phyloP scores from a whole-genome alignment of 2,888 invertebrate species.

The Tyria jacobaeae region DNA sequence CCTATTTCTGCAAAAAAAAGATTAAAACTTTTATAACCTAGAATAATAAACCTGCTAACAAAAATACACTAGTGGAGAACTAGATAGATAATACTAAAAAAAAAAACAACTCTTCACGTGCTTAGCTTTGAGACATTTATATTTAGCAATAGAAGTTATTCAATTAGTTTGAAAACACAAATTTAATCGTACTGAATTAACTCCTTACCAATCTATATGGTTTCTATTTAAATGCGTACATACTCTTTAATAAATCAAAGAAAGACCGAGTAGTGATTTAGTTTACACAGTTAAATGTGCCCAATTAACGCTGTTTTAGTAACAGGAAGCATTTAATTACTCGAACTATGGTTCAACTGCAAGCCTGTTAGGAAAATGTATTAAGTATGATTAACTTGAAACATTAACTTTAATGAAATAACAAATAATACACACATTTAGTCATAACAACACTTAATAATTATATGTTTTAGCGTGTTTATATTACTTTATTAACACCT shows the following conservation, averaged over 20 bases:
- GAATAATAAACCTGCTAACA: too few relatives aligned
- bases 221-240: not conserved
- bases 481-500: constrained; percentile 2
- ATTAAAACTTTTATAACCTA: too few relatives aligned
- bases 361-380: constrained; percentile 5
- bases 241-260: not conserved
- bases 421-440: not conserved
- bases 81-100: too few relatives aligned
- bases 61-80: too few relatives aligned
- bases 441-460: constrained; percentile 1
- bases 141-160: not conserved
- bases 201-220: not conserved
- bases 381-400: not conserved
- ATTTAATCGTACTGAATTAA: not conserved
- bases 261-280: constrained; percentile 9
- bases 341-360: constrained; percentile 11
- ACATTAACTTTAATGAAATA: not conserved
- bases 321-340: constrained; percentile 26
- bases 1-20: too few relatives aligned
- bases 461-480: not conserved
- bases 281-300: constrained; percentile 16
- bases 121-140: too few relatives aligned
- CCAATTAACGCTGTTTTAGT: constrained; percentile 18
- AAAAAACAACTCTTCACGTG: too few relatives aligned
- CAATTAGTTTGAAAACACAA: not conserved